phyloP scores from a whole-genome alignment of 1,140 invertebrate genomes.

The Steinernema khuongi region DNA sequence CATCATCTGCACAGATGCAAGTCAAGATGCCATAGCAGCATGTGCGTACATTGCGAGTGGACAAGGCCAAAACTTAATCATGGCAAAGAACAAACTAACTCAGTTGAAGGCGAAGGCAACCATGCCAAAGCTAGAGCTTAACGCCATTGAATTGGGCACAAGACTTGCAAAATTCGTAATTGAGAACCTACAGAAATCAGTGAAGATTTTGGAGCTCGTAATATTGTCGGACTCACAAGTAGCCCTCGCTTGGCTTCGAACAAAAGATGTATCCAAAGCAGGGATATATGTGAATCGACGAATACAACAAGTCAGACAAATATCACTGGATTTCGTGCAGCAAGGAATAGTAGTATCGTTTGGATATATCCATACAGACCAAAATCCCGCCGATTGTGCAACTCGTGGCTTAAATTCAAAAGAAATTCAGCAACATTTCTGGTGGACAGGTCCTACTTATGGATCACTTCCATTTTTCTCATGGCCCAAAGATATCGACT shows the following conservation, averaged over 20 bases:
- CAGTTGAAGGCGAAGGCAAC: neutral
- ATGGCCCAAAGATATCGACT: neutral
- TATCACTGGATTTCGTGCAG: too few species aligned
- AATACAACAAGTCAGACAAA: neutral
- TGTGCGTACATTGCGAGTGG: too few species aligned
- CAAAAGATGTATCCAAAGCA: neutral
- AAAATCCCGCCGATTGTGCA: slow-evolving; percentile 6
- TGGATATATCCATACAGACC: neutral
- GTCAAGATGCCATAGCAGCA: too few species aligned
- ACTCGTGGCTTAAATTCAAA: neutral
- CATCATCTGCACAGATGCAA: too few species aligned
- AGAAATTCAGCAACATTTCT: slow-evolving; percentile 10
- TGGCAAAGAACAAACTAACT: neutral
- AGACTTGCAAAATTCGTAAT: neutral
- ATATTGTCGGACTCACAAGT: slow-evolving; percentile 7
- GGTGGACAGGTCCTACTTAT: neutral
- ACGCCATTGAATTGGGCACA: neutral
- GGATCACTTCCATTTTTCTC: neutral
- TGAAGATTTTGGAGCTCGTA: neutral
- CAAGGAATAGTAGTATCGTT: neutral
- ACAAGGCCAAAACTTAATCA: too few species aligned
- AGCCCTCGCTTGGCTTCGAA: neutral
- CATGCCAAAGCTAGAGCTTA: neutral
- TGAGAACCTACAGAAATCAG: neutral
- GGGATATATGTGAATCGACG: neutral